A percentile compares a stretch with the other conserved stretches of the same genome.
Evolutionary conservation across 1,140 invertebrate genomes (phyloP).

Genomic region (Macrotrachela quadricornifera): DNA sequence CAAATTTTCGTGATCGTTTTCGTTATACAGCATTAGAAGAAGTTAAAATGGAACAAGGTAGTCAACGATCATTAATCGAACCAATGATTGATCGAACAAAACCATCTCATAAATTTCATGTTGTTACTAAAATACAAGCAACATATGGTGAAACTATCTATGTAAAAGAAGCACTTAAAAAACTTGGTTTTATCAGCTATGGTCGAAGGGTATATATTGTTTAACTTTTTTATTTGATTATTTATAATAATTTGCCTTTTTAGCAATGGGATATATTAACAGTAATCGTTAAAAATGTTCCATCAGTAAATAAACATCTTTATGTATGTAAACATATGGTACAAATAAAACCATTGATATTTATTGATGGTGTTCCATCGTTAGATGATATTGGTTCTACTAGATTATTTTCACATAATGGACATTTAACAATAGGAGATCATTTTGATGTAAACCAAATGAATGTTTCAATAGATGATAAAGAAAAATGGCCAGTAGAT

Average conservation of each 20-base stretch:
- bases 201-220: background rate
- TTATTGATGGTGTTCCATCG: background rate
- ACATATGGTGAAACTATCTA: background rate
- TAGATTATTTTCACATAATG: background rate
- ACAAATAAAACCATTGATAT: background rate
- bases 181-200: slow-evolving; percentile 3
- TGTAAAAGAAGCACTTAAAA: slow-evolving; percentile 6
- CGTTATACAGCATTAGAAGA: too few relatives aligned
- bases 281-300: background rate
- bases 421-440: too few relatives aligned
- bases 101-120: background rate
- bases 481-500: too few relatives aligned
- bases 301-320: slow-evolving; percentile 1
- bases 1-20: too few relatives aligned
- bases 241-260: too few relatives aligned
- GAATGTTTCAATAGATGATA: too few relatives aligned
- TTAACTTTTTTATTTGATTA: too few relatives aligned
- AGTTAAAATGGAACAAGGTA: too few relatives aligned
- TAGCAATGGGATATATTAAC: too few relatives aligned
- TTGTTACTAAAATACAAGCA: background rate
- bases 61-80: background rate
- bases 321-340: slow-evolving; percentile 7
- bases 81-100: background rate
- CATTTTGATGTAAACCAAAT: too few relatives aligned
- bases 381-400: slow-evolving; percentile 2